phyloP scores from a whole-genome alignment of 2,797 vertebrate genomes.

The Glossophaga mutica region DNA sequence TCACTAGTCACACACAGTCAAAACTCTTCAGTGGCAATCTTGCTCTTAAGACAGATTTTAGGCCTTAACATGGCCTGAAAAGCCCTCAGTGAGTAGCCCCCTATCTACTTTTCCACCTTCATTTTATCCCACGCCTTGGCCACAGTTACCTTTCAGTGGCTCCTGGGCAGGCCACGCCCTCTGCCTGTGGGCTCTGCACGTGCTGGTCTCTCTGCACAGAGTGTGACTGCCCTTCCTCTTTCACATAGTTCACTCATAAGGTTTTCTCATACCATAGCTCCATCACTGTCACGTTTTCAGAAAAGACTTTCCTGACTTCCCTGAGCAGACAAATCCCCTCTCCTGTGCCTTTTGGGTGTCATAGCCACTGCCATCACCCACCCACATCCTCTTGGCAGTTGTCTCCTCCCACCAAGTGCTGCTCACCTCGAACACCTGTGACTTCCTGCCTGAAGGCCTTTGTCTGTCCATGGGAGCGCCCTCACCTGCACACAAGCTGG shows the following conservation, averaged over 20 bases:
- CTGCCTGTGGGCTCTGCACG: rapidly evolving
- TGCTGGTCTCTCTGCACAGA: neutral
- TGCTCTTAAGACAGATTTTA: neutral
- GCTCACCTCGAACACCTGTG: neutral
- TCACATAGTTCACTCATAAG: neutral
- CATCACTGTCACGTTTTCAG: neutral
- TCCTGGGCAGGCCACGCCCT: neutral
- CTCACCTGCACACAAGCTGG: neutral
- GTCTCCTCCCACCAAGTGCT: neutral
- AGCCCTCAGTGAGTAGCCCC: rapidly evolving
- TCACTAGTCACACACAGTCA: neutral
- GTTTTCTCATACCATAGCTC: neutral
- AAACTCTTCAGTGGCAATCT: neutral
- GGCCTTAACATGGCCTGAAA: neutral
- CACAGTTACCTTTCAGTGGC: neutral
- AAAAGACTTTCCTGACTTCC: neutral
- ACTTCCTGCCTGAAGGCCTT: neutral
- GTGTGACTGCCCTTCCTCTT: neutral
- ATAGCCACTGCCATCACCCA: neutral
- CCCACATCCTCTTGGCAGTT: no score
- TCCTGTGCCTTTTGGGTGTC: neutral
- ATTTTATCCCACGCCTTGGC: neutral
- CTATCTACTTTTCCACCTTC: neutral
- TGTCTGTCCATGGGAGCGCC: neutral
- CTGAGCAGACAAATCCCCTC: neutral